phyloP scores from a whole-genome alignment of 2,888 invertebrate genomes.

The Lamproptera curius region DNA sequence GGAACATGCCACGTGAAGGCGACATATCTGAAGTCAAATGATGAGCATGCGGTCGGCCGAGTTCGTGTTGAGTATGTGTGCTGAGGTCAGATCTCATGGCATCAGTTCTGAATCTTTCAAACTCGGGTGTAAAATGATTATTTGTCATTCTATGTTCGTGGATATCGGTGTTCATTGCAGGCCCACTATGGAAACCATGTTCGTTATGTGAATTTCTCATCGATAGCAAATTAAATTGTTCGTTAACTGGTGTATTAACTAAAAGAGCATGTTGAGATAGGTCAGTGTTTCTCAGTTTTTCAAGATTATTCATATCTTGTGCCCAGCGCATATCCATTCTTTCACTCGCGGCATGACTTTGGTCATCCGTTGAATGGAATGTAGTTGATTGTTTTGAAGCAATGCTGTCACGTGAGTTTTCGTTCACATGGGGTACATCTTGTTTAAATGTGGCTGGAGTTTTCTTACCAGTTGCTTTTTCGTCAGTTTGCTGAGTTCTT shows the following conservation, averaged over 20 bases:
- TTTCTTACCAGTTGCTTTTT: not conserved
- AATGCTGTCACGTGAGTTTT: not conserved
- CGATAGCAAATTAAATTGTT: conserved; percentile 5
- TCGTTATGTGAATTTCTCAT: not conserved
- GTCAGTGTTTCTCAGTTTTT: conserved; percentile 2
- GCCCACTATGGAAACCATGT: not conserved
- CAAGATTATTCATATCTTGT: not conserved
- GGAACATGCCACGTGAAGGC: conserved; percentile 23
- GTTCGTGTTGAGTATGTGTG: conserved; percentile 10
- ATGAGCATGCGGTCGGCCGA: not conserved
- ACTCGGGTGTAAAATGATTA: conserved; percentile 1
- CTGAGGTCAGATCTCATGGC: not conserved
- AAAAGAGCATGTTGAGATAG: conserved; percentile 3
- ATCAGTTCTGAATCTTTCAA: conserved; percentile 8
- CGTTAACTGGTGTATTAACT: not conserved
- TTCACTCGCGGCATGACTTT: not conserved
- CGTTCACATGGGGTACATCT: not conserved
- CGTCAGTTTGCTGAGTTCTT: not conserved
- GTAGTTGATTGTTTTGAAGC: not conserved
- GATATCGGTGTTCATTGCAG: not conserved
- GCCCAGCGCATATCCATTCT: not conserved
- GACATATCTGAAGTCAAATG: conserved; percentile 10
- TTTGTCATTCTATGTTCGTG: not conserved
- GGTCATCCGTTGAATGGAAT: not conserved
- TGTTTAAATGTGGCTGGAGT: conserved; percentile 3